These are phyloP conservation scores for Bombus haemorrhoidalis DNA, from an alignment of 1,140 invertebrate genomes.

Conservation along the genomic window DNA sequence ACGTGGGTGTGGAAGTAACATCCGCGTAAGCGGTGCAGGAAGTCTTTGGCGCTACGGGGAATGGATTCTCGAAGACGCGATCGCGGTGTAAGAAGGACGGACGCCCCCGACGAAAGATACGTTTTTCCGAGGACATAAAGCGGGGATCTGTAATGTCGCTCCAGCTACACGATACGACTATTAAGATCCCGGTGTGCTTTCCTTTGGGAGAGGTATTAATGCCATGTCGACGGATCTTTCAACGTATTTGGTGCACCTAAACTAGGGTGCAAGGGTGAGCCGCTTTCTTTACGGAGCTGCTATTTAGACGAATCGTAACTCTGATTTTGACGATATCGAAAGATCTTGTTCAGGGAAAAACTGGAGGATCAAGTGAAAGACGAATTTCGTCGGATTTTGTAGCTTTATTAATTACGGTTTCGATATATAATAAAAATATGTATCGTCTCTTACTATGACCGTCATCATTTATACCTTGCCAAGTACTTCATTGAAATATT, in stretches of 20 bases:
- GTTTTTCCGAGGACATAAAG: conserved; percentile 47
- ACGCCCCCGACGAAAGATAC: conserved; percentile 36
- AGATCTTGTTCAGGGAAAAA: neutral
- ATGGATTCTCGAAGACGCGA: conserved; percentile 70
- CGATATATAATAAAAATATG: no score
- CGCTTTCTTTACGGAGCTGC: neutral
- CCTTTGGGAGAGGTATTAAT: conserved; percentile 1
- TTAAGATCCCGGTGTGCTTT: conserved; percentile 18
- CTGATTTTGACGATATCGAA: neutral
- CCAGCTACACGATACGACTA: conserved; percentile 19
- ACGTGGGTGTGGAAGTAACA: conserved; percentile 8
- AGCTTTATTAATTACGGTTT: no score
- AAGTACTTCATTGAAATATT: no score
- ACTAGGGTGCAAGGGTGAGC: no score
- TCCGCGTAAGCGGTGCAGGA: conserved; percentile 48
- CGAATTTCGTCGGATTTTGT: neutral
- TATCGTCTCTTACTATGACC: no score
- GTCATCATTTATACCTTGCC: no score
- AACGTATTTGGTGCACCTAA: neutral
- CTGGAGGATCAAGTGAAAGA: neutral
- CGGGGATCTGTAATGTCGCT: conserved; percentile 17
- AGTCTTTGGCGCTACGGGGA: conserved; percentile 56
- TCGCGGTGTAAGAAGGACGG: conserved; percentile 55
- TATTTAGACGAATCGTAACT: neutral
- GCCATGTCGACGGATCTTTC: conserved; percentile 18